A percentile compares a stretch with the other conserved stretches of the same genome.
phyloP scores from a whole-genome alignment of 2,113 vertebrate genomes.

The Scalopus aquaticus region DNA sequence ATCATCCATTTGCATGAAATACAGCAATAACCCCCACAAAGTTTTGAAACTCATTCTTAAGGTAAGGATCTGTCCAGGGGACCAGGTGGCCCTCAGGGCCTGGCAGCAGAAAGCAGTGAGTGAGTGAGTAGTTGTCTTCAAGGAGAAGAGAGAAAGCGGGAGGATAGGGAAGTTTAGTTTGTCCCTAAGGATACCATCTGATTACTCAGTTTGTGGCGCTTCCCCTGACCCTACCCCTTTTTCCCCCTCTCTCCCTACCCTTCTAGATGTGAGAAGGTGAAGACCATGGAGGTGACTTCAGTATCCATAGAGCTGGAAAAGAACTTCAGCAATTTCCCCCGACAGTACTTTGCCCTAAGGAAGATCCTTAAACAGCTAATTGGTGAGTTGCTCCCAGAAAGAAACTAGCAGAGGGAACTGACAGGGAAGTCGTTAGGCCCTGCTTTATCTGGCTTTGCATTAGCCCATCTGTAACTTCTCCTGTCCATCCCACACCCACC shows the following conservation, averaged over 20 bases:
- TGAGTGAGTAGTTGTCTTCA: not conserved
- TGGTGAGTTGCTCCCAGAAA: slow-evolving; percentile 75
- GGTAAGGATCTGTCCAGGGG: not conserved
- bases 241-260: slow-evolving; percentile 36
- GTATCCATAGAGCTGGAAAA: slow-evolving; percentile 81
- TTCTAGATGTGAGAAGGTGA: slow-evolving; percentile 79
- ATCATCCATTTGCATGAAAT: not conserved
- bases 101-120: not conserved
- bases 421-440: not conserved
- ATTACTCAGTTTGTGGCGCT: not conserved
- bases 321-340: slow-evolving; percentile 83
- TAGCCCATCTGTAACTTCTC: not conserved
- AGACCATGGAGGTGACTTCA: slow-evolving; percentile 71
- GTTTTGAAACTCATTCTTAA: slow-evolving; percentile 27
- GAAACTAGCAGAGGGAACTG: not conserved
- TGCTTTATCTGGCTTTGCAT: not conserved
- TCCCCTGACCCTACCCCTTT: slow-evolving; percentile 52
- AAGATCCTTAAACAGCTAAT: slow-evolving; percentile 82
- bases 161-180: not conserved
- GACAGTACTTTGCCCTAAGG: slow-evolving; percentile 83
- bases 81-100: not conserved
- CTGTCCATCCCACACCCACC: too few species aligned
- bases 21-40: not conserved
- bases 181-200: not conserved
- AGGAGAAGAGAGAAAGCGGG: not conserved